phyloP scores from a whole-genome alignment of 2,797 vertebrate species.

The Rachycentron canadum region DNA sequence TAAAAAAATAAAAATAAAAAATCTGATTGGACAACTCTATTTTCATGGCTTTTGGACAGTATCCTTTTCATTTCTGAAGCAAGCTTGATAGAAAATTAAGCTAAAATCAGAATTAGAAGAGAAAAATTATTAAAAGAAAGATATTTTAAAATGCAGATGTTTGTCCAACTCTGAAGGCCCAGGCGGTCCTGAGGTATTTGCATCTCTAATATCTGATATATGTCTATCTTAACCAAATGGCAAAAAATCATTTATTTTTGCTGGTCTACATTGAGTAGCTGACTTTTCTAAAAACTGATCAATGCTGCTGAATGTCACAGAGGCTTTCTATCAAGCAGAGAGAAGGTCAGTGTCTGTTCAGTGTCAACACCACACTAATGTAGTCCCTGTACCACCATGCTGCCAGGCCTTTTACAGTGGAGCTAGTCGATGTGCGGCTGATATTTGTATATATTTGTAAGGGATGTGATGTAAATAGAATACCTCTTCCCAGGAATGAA shows the following conservation, averaged over 20 bases:
- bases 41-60: too few species aligned
- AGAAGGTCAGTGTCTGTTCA: slow-evolving; percentile 75
- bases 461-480: neutral
- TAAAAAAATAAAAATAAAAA: too few species aligned
- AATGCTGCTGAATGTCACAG: slow-evolving; percentile 75
- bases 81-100: too few species aligned
- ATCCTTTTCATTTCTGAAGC: too few species aligned
- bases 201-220: slow-evolving; percentile 24
- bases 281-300: slow-evolving; percentile 70
- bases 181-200: neutral
- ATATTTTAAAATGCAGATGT: too few species aligned
- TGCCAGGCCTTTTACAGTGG: slow-evolving; percentile 4
- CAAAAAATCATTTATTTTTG: slow-evolving; percentile 42
- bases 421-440: neutral
- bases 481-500: neutral
- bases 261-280: slow-evolving; percentile 19
- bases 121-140: too few species aligned
- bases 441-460: slow-evolving; percentile 23
- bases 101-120: too few species aligned
- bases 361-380: slow-evolving; percentile 66
- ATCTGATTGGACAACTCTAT: too few species aligned
- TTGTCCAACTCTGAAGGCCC: too few species aligned
- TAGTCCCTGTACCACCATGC: slow-evolving; percentile 7
- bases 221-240: slow-evolving; percentile 8
- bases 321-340: slow-evolving; percentile 66